Evolutionary conservation across 2,113 vertebrate species (phyloP).

Genomic region (Lamprologus tigripictilis): DNA sequence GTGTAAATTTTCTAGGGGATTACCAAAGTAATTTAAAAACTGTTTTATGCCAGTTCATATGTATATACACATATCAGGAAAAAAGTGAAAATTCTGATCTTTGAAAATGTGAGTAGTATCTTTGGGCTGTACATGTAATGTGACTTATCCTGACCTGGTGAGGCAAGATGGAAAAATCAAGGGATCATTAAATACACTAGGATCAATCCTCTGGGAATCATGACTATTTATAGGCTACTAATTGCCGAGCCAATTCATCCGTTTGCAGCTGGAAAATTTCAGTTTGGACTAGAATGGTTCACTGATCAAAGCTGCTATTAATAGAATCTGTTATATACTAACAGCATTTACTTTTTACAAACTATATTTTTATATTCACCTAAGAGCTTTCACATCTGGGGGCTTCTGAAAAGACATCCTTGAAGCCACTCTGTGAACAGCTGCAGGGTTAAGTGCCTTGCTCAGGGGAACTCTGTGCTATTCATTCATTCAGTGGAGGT

Average conservation of each 20-base stretch:
- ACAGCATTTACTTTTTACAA: neutral
- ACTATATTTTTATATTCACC: neutral
- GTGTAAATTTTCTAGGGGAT: neutral
- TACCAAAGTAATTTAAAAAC: rapidly evolving
- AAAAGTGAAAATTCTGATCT: rapidly evolving
- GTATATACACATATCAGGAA: neutral
- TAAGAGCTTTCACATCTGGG: neutral
- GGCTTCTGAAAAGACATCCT: neutral
- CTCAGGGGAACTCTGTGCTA: neutral
- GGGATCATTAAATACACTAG: neutral
- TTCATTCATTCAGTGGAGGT: neutral
- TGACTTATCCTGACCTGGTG: neutral
- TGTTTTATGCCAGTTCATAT: neutral
- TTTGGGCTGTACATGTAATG: neutral
- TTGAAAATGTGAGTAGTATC: neutral
- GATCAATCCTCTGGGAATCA: neutral
- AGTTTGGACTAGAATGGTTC: neutral
- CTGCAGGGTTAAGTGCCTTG: neutral
- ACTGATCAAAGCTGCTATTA: neutral
- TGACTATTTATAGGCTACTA: neutral
- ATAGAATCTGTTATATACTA: neutral
- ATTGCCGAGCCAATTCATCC: neutral
- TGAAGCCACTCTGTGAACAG: neutral
- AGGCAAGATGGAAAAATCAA: neutral
- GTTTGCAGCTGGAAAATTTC: rapidly evolving